Evolutionary conservation across 2,888 invertebrate species (phyloP).

Genomic region (Latheticus oryzae): DNA sequence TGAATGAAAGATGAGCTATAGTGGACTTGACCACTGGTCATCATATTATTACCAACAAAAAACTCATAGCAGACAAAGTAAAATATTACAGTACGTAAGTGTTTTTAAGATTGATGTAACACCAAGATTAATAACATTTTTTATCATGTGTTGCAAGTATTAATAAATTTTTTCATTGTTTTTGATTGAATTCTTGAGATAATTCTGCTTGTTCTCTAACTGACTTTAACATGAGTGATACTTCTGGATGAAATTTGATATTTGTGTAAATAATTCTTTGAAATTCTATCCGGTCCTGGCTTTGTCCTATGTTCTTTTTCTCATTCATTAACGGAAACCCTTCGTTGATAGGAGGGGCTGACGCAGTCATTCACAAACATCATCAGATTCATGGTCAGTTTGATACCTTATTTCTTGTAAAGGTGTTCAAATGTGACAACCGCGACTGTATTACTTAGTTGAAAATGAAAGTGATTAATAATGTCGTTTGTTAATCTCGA

Average conservation of each 20-base stretch:
- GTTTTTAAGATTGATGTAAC: too few relatives aligned
- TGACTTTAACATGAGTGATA: background rate
- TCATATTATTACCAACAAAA: too few relatives aligned
- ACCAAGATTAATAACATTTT: too few relatives aligned
- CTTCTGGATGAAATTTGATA: constrained; percentile 1
- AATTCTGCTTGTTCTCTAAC: too few relatives aligned
- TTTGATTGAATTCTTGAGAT: too few relatives aligned
- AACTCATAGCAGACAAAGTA: too few relatives aligned
- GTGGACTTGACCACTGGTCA: too few relatives aligned
- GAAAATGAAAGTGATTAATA: constrained; percentile 33
- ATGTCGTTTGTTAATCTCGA: constrained; percentile 24
- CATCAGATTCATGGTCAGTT: constrained; percentile 49
- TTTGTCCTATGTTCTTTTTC: constrained; percentile 19
- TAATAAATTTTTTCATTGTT: background rate
- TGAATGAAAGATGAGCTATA: too few relatives aligned
- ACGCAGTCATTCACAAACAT: constrained; percentile 45
- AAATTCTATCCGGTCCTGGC: constrained; percentile 28
- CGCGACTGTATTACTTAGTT: constrained; percentile 5
- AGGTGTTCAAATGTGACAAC: constrained; percentile 31
- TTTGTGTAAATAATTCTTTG: constrained; percentile 22
- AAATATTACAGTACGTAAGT: too few relatives aligned
- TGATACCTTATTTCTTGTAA: constrained; percentile 43
- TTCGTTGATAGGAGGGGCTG: constrained; percentile 54
- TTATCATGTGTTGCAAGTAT: too few relatives aligned
- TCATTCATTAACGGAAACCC: constrained; percentile 50